Conservation (phyloP, 2,888 invertebrate species). For the Hemaris fuciformis region DNA sequence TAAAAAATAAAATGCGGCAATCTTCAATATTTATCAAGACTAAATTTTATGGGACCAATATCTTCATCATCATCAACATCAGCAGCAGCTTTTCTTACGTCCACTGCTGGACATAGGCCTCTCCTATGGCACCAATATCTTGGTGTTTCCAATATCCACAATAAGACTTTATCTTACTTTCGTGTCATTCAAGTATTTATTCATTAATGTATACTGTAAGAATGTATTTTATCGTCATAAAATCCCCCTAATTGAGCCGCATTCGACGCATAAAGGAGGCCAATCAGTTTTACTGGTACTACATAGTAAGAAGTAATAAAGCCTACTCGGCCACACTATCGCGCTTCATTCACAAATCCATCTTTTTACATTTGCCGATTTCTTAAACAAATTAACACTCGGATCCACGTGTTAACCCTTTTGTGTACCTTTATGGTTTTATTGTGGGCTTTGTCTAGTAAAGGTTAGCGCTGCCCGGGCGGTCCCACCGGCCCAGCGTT, state of each 20-base stretch:
- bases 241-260: background rate
- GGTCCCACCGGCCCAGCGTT: conserved; percentile 33
- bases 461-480: conserved; percentile 37
- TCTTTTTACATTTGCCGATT: conserved; percentile 42
- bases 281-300: background rate
- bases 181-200: too few relatives aligned
- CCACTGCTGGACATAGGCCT: too few relatives aligned
- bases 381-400: conserved; percentile 72
- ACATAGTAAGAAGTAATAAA: conserved; percentile 15
- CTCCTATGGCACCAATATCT: too few relatives aligned
- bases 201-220: too few relatives aligned
- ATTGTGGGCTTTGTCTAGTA: conserved; percentile 45
- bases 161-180: too few relatives aligned
- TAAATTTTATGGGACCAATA: too few relatives aligned
- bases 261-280: background rate
- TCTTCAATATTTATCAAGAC: too few relatives aligned
- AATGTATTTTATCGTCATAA: background rate
- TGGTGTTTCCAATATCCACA: too few relatives aligned
- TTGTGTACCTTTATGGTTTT: conserved; percentile 68
- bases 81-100: too few relatives aligned
- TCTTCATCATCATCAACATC: too few relatives aligned
- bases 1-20: too few relatives aligned
- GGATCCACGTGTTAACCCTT: conserved; percentile 67
- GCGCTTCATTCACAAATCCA: conserved; percentile 34
- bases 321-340: conserved; percentile 26